Evolutionary conservation across 2,113 vertebrate species (phyloP).

Genomic region (Melozone crissalis): DNA sequence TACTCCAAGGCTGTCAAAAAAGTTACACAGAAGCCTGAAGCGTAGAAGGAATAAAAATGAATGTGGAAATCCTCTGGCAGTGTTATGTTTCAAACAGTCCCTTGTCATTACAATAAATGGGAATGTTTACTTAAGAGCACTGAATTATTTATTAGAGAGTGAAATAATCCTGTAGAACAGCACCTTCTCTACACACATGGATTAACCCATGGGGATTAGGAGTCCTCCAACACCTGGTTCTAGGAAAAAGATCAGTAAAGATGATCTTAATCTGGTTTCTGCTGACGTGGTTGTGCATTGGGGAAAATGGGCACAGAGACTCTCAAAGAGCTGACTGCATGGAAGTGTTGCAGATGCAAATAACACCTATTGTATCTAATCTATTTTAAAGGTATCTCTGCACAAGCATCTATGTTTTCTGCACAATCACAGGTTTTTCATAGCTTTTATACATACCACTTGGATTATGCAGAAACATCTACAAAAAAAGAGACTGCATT

Average conservation of each 20-base stretch:
- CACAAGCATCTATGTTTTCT: background rate
- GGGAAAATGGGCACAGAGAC: background rate
- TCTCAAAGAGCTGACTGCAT: background rate
- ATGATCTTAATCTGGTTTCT: background rate
- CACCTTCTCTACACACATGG: accelerated
- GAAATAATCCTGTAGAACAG: background rate
- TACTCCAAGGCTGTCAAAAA: background rate
- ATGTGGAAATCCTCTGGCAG: background rate
- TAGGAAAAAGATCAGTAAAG: background rate
- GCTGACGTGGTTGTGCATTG: background rate
- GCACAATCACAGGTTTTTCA: background rate
- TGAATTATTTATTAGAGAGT: background rate
- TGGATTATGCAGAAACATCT: background rate
- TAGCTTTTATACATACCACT: background rate
- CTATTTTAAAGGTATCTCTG: background rate
- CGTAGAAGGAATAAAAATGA: background rate
- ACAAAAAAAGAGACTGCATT: background rate
- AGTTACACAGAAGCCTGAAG: background rate
- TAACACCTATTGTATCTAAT: background rate
- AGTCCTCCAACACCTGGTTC: background rate
- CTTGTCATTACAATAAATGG: background rate
- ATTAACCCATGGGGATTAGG: background rate
- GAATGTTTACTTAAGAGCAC: background rate
- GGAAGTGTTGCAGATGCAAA: background rate
- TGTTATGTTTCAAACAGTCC: background rate